phyloP scores from a whole-genome alignment of 1,140 invertebrate species.

The Bombus difficillimus region DNA sequence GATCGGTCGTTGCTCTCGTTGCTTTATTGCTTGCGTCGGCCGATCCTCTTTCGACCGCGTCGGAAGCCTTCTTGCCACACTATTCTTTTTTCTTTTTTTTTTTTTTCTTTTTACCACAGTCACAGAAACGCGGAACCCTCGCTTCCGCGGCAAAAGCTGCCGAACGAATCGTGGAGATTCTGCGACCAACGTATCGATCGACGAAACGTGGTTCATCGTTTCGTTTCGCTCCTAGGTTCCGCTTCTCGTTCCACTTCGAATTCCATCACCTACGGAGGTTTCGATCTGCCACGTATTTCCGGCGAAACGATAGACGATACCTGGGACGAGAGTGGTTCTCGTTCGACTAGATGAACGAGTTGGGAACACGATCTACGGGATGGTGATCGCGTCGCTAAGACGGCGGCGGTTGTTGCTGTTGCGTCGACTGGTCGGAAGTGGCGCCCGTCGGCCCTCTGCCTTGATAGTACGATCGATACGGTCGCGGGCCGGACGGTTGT shows the following conservation, averaged over 20 bases:
- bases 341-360: conserved; percentile 31
- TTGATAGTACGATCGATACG: conserved; percentile 64
- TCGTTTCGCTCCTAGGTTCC: no score
- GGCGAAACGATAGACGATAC: neutral
- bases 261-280: no score
- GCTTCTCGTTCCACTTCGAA: no score
- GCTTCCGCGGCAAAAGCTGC: no score
- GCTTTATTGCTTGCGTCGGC: conserved; percentile 46
- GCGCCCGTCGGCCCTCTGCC: conserved; percentile 49
- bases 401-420: conserved; percentile 70
- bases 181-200: no score
- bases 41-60: neutral
- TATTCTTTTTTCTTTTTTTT: neutral
- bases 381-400: conserved; percentile 66
- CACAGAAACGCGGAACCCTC: neutral
- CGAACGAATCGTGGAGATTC: no score
- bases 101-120: neutral
- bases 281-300: no score
- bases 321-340: neutral
- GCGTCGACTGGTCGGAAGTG: conserved; percentile 62
- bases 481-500: conserved; percentile 57
- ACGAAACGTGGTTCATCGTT: no score
- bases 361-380: conserved; percentile 3
- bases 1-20: conserved; percentile 38
- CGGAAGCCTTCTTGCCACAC: neutral